Evolutionary conservation across 2,888 invertebrate genomes (phyloP), one percentile per base, ranked within the genome.

Genomic region (Pyrrhosoma nymphula): DNA sequence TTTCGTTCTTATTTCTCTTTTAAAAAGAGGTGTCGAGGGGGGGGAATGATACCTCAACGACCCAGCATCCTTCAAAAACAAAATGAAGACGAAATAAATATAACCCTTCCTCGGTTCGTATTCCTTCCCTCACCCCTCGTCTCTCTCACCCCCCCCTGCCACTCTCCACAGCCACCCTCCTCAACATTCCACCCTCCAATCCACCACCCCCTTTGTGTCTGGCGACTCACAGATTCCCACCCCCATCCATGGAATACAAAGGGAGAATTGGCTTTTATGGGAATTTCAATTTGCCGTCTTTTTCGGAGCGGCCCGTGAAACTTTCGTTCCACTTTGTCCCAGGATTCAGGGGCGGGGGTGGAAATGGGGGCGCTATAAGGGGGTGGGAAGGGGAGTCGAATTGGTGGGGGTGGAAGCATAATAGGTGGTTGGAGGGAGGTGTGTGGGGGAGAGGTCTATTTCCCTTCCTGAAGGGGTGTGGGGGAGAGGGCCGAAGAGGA

Each of bases 251-350:
- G 47, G 82, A 82, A 35, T 35, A 82, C 82, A 82, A 93, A 93
- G 69, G 93, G 93, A 69, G n/a, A 47, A 47, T 93, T 93, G 93
- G 93, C 69, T 75, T 93, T 93, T 63, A 93, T 93, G 93, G 93
- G 93, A 75, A 93, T 93, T 93, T 93, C 93, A 93, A 93, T 93
- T 93, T 93, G 93, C 69, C 93, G 93, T 69, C 93, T 91, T 93
- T 91, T 91, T 60, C 26, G 63, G 63, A 39, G 56, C 20, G 89
- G 89, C 20, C 89, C 89, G 89, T 56, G 89, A 89, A 89, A 89
- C 89, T 89, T 89, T 89, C 26, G 55, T 26, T 26, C 89, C 55
- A 82, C 82, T 82, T 35, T 47, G 55, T 56, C n/a, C 8, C 18
- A 26, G 56, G 89, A 55, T 23, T 16, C 56, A 20, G 47, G 12